These are phyloP conservation scores for Cotesia typhae DNA, from an alignment of 1,140 invertebrate genomes.

Conservation along the genomic window DNA sequence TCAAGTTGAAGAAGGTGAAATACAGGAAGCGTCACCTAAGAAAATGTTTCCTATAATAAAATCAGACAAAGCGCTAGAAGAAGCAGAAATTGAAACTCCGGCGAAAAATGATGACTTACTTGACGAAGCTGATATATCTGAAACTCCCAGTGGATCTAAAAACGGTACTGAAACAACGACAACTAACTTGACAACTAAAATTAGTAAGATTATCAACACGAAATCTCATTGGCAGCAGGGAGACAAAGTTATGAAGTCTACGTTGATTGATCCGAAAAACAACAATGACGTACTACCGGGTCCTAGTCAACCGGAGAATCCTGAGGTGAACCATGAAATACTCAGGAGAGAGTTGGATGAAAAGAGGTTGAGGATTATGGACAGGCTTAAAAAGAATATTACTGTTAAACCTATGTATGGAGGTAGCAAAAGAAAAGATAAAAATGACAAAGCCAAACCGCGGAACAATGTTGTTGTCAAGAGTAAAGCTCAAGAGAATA, in stretches of 20 bases:
- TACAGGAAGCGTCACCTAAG: constrained; percentile 49
- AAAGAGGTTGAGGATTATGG: constrained; percentile 50
- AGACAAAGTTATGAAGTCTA: not conserved
- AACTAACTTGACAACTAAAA: constrained; percentile 52
- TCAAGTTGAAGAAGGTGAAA: not conserved
- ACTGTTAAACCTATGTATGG: not conserved
- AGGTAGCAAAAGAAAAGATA: no score
- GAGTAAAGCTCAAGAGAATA: no score
- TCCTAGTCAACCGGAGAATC: constrained; percentile 2
- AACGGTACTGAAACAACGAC: constrained; percentile 51
- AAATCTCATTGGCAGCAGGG: no score
- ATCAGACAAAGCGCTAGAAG: constrained; percentile 39
- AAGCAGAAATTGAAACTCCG: constrained; percentile 52
- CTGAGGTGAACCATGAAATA: constrained; percentile 18
- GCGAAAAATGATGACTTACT: constrained; percentile 54
- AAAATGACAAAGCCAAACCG: no score
- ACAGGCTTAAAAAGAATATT: constrained; percentile 44
- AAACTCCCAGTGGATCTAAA: constrained; percentile 59
- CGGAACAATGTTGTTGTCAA: no score
- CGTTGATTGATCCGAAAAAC: constrained; percentile 1
- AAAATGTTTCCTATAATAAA: constrained; percentile 54
- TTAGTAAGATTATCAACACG: constrained; percentile 16
- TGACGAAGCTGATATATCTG: constrained; percentile 54
- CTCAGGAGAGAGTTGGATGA: constrained; percentile 44
- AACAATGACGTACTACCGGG: not conserved